A percentile compares a stretch with the other conserved stretches of the same genome.
Evolutionary conservation across 1,140 invertebrate genomes (phyloP).

Genomic region (Danaus plexippus): DNA sequence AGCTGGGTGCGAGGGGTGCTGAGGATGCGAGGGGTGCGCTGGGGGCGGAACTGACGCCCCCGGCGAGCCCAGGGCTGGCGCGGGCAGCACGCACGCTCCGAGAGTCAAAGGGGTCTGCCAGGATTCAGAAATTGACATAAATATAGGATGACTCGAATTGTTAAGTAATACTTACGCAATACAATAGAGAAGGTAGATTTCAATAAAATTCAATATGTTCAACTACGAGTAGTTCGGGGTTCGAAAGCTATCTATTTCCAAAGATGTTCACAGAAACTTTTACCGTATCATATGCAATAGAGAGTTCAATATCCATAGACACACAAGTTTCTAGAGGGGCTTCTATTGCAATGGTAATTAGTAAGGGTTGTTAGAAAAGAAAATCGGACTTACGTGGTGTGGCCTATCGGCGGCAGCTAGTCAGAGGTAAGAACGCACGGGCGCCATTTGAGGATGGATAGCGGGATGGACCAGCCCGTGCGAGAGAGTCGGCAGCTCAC

Average conservation of each 20-base stretch:
- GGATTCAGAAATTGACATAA: constrained; percentile 7
- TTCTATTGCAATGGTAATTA: background rate
- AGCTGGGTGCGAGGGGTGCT: constrained; percentile 74
- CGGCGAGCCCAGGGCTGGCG: constrained; percentile 87
- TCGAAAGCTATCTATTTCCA: too few relatives aligned
- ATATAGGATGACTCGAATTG: background rate
- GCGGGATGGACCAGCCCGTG: constrained; percentile 94
- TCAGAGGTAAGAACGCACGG: constrained; percentile 96
- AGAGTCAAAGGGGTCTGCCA: constrained; percentile 83
- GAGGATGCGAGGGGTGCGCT: constrained; percentile 54
- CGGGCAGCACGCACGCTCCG: constrained; percentile 84
- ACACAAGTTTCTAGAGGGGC: too few relatives aligned
- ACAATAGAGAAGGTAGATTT: too few relatives aligned
- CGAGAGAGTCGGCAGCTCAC: constrained; percentile 87
- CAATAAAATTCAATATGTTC: too few relatives aligned
- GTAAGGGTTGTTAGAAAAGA: constrained; percentile 1
- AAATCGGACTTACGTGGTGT: constrained; percentile 63
- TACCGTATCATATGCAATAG: too few relatives aligned
- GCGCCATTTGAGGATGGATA: constrained; percentile 96
- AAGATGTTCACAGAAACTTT: too few relatives aligned
- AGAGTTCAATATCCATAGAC: too few relatives aligned
- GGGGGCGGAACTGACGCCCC: constrained; percentile 87
- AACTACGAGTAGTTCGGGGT: too few relatives aligned
- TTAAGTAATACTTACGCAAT: background rate
- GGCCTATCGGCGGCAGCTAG: constrained; percentile 93